Evolutionary conservation across 2,797 vertebrate genomes (phyloP).

Genomic region (Cuniculus paca): DNA sequence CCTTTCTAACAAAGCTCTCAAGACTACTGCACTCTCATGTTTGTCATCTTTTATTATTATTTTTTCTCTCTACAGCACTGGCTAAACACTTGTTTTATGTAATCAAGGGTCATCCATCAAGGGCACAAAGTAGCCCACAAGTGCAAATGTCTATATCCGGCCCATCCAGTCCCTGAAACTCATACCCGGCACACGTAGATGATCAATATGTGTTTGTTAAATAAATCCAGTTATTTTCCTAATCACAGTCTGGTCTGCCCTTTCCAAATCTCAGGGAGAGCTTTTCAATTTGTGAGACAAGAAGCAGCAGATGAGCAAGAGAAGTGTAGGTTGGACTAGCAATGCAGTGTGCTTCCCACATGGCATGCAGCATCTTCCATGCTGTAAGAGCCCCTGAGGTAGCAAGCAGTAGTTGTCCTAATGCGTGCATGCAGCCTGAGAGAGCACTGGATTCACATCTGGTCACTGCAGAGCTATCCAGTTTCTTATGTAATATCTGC

Average conservation of each 20-base stretch:
- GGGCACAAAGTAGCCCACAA: neutral
- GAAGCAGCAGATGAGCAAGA: neutral
- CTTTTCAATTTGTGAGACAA: neutral
- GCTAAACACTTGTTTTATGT: neutral
- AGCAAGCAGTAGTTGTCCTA: neutral
- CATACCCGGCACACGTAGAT: neutral
- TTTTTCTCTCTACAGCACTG: neutral
- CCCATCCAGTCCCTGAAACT: neutral
- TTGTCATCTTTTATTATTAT: neutral
- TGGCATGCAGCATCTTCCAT: neutral
- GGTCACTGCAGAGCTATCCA: neutral
- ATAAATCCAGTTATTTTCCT: conserved; percentile 6
- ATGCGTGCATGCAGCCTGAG: neutral
- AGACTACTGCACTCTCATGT: neutral
- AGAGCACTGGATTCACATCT: neutral
- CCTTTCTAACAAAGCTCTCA: neutral
- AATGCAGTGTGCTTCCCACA: neutral
- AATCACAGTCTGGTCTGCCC: neutral
- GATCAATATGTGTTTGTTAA: neutral
- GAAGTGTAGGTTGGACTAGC: neutral
- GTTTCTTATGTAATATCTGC: conserved; percentile 57
- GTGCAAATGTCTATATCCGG: neutral
- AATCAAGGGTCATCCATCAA: neutral
- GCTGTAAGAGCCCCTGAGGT: neutral
- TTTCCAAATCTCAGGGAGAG: conserved; percentile 1